phyloP scores from a whole-genome alignment of 2,888 invertebrate species.

The Mythimna albipuncta region DNA sequence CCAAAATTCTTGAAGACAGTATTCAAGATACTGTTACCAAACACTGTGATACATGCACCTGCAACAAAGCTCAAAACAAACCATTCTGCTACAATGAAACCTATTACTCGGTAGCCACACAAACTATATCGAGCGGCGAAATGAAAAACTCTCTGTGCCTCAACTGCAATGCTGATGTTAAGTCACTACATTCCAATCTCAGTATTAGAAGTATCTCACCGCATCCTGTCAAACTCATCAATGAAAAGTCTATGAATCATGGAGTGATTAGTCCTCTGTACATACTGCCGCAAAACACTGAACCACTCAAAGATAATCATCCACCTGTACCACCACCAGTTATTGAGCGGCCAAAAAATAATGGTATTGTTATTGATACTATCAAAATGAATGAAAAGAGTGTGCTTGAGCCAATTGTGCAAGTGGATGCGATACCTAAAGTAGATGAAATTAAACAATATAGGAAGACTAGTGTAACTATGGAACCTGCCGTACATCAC shows the following conservation, averaged over 20 bases:
- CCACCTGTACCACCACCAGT: slow-evolving; percentile 58
- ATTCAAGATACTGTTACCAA: slow-evolving; percentile 95
- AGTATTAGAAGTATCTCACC: slow-evolving; percentile 85
- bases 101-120: slow-evolving; percentile 92
- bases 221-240: slow-evolving; percentile 79
- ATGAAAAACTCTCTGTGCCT: slow-evolving; percentile 90
- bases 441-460: slow-evolving; percentile 75
- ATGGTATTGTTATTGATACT: slow-evolving; percentile 68
- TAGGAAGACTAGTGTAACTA: slow-evolving; percentile 75
- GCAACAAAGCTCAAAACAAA: slow-evolving; percentile 90
- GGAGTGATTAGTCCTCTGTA: slow-evolving; percentile 77
- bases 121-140: slow-evolving; percentile 89
- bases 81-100: slow-evolving; percentile 90
- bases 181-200: slow-evolving; percentile 82
- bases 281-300: slow-evolving; percentile 77
- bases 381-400: slow-evolving; percentile 71
- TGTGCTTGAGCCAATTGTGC: slow-evolving; percentile 66
- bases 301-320: slow-evolving; percentile 65
- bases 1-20: slow-evolving; percentile 96
- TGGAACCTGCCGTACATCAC: slow-evolving; percentile 91
- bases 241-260: slow-evolving; percentile 77
- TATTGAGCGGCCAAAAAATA: slow-evolving; percentile 70
- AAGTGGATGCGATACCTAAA: slow-evolving; percentile 70
- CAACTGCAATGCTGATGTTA: slow-evolving; percentile 91
- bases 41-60: slow-evolving; percentile 96